Evolutionary conservation across 2,113 vertebrate genomes (phyloP).

Genomic region (Sylvilagus bachmani): DNA sequence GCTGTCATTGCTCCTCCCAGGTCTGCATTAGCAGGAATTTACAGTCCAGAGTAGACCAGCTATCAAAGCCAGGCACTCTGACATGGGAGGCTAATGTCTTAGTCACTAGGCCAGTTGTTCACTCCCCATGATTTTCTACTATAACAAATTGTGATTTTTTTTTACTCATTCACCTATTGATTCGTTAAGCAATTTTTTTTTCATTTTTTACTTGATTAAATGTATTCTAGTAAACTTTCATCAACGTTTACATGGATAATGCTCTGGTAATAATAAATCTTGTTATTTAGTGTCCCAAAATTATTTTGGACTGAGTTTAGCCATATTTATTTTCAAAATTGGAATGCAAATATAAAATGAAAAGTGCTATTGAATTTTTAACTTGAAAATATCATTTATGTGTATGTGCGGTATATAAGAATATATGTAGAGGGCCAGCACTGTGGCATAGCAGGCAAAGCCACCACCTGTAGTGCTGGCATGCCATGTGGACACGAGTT

Average conservation of each 20-base stretch:
- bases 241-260: neutral
- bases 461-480: too few species aligned
- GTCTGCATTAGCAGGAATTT: too few species aligned
- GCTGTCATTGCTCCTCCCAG: too few species aligned
- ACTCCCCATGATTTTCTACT: neutral
- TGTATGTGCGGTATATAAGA: neutral
- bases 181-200: neutral
- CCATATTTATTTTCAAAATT: neutral
- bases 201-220: neutral
- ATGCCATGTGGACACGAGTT: too few species aligned
- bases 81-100: too few species aligned
- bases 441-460: too few species aligned
- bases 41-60: too few species aligned
- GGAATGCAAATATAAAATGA: neutral
- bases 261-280: neutral
- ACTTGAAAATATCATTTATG: neutral
- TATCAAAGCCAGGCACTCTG: too few species aligned
- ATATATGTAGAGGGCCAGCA: too few species aligned
- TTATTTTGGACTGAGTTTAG: neutral
- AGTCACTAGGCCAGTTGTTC: too few species aligned
- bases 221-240: neutral
- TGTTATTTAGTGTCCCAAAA: neutral
- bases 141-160: neutral
- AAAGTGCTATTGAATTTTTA: neutral
- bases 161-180: neutral